A percentile compares a stretch with the other conserved stretches of the same genome.
Conservation (phyloP, 2,797 vertebrate species). For the Todus mexicanus region DNA sequence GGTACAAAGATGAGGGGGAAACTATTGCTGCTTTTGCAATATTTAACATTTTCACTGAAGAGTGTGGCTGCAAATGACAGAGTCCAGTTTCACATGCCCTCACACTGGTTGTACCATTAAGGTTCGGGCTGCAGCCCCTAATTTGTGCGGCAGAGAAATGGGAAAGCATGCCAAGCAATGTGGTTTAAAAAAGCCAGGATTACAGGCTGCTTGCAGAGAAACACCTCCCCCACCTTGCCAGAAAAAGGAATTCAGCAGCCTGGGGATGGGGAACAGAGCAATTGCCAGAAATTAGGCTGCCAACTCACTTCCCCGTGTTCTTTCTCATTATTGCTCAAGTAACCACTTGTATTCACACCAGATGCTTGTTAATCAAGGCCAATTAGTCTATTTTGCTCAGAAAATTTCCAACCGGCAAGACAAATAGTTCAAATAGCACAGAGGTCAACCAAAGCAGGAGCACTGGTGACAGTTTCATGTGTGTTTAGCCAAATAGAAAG, state of each 20-base stretch:
- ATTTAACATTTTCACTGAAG: background rate
- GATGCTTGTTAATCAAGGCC: conserved; percentile 69
- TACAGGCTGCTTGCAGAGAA: background rate
- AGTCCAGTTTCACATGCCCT: background rate
- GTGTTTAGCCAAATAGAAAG: conserved; percentile 54
- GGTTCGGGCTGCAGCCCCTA: background rate
- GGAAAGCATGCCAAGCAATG: background rate
- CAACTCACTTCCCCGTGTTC: conserved; percentile 47
- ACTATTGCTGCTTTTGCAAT: background rate
- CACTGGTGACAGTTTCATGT: conserved; percentile 47
- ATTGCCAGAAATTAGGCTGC: conserved; percentile 59
- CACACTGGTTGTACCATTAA: background rate
- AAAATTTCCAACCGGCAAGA: conserved; percentile 63
- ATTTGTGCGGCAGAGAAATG: background rate
- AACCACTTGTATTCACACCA: conserved; percentile 65
- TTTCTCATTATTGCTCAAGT: conserved; percentile 67
- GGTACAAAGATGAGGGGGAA: background rate
- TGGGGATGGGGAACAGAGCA: conserved; percentile 14
- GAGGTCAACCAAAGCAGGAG: conserved; percentile 54
- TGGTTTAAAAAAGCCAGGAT: background rate
- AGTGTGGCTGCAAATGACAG: background rate
- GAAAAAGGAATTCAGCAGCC: conserved; percentile 19
- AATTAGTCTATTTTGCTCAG: conserved; percentile 65
- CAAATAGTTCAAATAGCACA: conserved; percentile 59
- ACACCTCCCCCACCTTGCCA: conserved; percentile 10